Evolutionary conservation across 2,888 invertebrate species (phyloP).

Genomic region (Limnephilus lunatus): DNA sequence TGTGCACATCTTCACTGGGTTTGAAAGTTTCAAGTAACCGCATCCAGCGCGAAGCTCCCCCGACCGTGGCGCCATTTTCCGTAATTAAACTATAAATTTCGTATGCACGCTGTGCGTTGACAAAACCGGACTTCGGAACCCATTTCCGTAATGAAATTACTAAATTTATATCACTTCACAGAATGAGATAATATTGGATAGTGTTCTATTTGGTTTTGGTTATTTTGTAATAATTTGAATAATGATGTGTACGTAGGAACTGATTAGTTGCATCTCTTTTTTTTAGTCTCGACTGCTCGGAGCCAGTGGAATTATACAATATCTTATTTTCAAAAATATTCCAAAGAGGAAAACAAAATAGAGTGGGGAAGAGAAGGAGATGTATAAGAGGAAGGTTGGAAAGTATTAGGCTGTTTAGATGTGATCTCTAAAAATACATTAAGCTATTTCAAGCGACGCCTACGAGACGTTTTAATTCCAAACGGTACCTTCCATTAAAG

Average conservation of each 20-base stretch:
- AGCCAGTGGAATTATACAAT: too few species aligned
- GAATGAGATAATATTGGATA: neutral
- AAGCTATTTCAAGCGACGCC: too few species aligned
- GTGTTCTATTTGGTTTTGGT: neutral
- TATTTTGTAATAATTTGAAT: neutral
- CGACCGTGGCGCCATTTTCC: slow-evolving; percentile 41
- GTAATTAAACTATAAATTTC: slow-evolving; percentile 41
- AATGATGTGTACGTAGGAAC: neutral
- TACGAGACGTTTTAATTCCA: too few species aligned
- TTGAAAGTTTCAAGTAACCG: neutral
- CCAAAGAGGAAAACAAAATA: too few species aligned
- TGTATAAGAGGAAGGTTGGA: too few species aligned
- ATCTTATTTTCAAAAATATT: too few species aligned
- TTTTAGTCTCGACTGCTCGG: too few species aligned
- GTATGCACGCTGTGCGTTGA: slow-evolving; percentile 25
- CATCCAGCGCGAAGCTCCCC: slow-evolving; percentile 20
- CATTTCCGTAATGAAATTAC: neutral
- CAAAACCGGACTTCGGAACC: slow-evolving; percentile 11
- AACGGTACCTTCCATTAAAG: too few species aligned
- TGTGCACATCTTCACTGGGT: slow-evolving; percentile 22
- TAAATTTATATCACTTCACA: neutral
- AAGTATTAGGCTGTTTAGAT: too few species aligned
- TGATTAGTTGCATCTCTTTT: too few species aligned
- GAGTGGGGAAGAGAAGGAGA: too few species aligned
- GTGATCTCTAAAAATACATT: too few species aligned